These are phyloP conservation scores for Tupiocoris notatus DNA, from an alignment of 2,888 invertebrate genomes.

Conservation along the genomic window DNA sequence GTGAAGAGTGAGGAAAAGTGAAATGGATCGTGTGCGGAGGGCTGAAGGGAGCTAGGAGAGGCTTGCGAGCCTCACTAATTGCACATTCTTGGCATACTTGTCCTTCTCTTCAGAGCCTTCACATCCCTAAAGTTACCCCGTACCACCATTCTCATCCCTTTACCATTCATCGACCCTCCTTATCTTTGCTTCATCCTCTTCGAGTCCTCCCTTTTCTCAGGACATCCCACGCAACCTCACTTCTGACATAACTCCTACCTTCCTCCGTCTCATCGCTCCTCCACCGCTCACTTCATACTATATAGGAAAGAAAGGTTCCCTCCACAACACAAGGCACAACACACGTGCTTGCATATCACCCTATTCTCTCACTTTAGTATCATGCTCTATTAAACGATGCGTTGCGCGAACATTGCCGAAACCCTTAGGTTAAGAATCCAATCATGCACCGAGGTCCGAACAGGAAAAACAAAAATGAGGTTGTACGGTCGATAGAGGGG, in stretches of 20 bases:
- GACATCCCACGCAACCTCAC: conserved; percentile 72
- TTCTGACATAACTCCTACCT: conserved; percentile 50
- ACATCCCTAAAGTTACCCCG: not conserved
- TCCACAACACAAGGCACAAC: too few relatives aligned
- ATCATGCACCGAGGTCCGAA: too few relatives aligned
- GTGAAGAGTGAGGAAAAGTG: conserved; percentile 23
- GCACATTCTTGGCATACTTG: conserved; percentile 53
- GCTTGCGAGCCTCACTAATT: conserved; percentile 67
- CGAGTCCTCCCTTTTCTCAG: conserved; percentile 56
- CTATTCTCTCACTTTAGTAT: too few relatives aligned
- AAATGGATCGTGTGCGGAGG: not conserved
- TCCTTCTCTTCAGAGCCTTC: conserved; percentile 48
- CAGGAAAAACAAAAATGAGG: too few relatives aligned
- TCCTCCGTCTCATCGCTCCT: conserved; percentile 36
- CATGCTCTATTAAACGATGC: too few relatives aligned
- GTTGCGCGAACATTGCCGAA: too few relatives aligned
- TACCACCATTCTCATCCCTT: not conserved
- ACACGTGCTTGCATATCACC: too few relatives aligned
- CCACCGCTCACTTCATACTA: not conserved
- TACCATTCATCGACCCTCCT: conserved; percentile 29
- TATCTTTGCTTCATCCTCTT: conserved; percentile 46
- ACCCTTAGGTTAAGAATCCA: too few relatives aligned
- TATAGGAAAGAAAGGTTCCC: too few relatives aligned
- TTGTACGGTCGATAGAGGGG: too few relatives aligned
- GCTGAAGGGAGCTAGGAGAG: not conserved